These are phyloP conservation scores for Scomberomorus guttatus DNA, from an alignment of 2,797 vertebrate genomes.

Conservation along the genomic window DNA sequence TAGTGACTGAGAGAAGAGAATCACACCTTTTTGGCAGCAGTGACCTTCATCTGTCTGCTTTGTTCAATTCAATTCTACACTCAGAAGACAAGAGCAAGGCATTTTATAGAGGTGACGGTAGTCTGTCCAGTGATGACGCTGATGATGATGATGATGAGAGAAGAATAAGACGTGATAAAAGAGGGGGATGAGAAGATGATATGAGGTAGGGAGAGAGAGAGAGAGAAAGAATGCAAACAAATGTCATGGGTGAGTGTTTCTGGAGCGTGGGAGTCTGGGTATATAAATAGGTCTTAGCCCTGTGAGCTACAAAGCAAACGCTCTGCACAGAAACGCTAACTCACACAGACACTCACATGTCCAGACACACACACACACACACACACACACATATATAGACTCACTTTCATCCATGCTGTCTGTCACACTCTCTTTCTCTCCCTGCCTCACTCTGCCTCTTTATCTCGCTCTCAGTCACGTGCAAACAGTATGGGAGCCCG, in stretches of 20 bases:
- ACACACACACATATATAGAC: conserved; percentile 51
- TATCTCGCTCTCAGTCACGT: conserved; percentile 52
- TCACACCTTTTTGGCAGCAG: conserved; percentile 32
- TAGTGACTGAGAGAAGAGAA: conserved; percentile 17
- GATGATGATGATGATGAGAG: conserved; percentile 30
- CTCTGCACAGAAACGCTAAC: conserved; percentile 46
- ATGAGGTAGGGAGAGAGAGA: neutral
- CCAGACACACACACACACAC: conserved; percentile 60
- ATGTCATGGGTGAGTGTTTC: conserved; percentile 47
- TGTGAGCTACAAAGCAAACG: conserved; percentile 50
- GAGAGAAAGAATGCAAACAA: conserved; percentile 35
- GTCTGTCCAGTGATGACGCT: neutral
- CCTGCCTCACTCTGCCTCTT: conserved; percentile 10
- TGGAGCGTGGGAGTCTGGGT: conserved; percentile 41
- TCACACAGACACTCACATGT: conserved; percentile 65
- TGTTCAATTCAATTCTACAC: neutral
- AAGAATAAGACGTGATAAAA: neutral
- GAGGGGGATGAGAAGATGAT: conserved; percentile 20
- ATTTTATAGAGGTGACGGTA: conserved; percentile 30
- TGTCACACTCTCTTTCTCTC: conserved; percentile 35
- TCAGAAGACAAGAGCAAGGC: conserved; percentile 25
- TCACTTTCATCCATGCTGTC: conserved; percentile 48
- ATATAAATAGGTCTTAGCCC: conserved; percentile 63
- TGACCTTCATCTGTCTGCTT: conserved; percentile 52
- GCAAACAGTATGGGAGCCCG: conserved; percentile 25